Conservation (phyloP, 2,797 vertebrate species). For the Austrolebias charrua region DNA sequence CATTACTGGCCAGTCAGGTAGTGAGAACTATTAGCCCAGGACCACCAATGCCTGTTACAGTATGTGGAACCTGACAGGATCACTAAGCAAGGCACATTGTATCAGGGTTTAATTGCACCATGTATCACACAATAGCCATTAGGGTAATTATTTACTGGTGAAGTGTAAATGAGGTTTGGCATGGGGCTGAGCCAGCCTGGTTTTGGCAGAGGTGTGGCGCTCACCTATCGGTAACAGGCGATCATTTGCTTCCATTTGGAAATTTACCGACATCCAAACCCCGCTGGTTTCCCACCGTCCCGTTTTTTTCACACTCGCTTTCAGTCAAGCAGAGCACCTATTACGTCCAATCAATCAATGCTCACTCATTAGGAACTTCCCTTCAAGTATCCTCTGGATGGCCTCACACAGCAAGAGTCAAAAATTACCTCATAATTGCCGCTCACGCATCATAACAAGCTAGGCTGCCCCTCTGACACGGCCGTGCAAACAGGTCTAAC, state of each 20-base stretch:
- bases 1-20: constrained; percentile 75
- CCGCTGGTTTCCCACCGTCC: not conserved
- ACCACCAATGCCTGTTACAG: constrained; percentile 56
- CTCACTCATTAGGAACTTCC: constrained; percentile 80
- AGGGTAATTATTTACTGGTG: constrained; percentile 83
- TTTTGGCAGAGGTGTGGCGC: constrained; percentile 53
- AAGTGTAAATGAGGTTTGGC: constrained; percentile 80
- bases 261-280: constrained; percentile 52
- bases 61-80: constrained; percentile 71
- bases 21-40: constrained; percentile 49
- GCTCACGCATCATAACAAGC: constrained; percentile 85
- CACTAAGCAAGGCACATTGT: constrained; percentile 77
- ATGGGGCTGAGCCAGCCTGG: constrained; percentile 47
- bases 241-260: constrained; percentile 64
- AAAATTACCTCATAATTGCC: constrained; percentile 84
- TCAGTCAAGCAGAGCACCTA: constrained; percentile 71
- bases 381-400: constrained; percentile 76
- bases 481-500: constrained; percentile 75
- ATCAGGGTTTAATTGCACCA: constrained; percentile 84
- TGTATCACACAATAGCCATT: constrained; percentile 85
- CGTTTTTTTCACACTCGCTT: constrained; percentile 52
- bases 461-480: constrained; percentile 76
- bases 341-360: constrained; percentile 79
- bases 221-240: constrained; percentile 67
- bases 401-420: constrained; percentile 76